Conservation (phyloP, 2,797 vertebrate species). For the Epinephelus malabaricus region DNA sequence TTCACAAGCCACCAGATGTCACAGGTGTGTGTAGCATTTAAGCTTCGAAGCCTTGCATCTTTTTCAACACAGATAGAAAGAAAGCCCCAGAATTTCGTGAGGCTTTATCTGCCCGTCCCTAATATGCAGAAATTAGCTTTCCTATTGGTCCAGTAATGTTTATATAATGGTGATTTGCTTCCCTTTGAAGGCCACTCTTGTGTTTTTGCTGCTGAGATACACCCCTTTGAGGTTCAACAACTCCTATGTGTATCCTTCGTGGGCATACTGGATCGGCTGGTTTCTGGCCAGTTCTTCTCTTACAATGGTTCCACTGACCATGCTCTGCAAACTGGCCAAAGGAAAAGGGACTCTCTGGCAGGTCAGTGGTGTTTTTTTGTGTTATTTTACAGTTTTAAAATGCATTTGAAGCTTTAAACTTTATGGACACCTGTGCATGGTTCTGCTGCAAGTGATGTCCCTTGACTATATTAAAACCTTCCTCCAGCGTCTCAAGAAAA, state of each 20-base stretch:
- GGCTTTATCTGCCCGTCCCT: too few species aligned
- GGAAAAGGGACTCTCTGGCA: conserved; percentile 75
- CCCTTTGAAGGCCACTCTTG: conserved; percentile 70
- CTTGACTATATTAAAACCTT: conserved; percentile 26
- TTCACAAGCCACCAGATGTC: too few species aligned
- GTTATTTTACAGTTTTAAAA: conserved; percentile 2
- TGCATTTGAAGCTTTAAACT: background rate
- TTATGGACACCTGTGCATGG: background rate
- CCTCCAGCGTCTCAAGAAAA: conserved; percentile 70
- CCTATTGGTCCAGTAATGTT: background rate
- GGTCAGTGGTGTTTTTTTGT: conserved; percentile 55
- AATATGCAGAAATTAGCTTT: background rate
- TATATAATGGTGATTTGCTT: background rate
- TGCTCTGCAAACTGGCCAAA: conserved; percentile 73
- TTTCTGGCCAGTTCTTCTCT: conserved; percentile 78
- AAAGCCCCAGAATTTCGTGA: too few species aligned
- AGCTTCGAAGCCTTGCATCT: too few species aligned
- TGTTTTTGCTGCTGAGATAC: conserved; percentile 77
- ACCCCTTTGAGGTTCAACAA: conserved; percentile 81
- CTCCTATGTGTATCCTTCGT: conserved; percentile 79
- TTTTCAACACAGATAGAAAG: too few species aligned
- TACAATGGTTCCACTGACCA: conserved; percentile 71
- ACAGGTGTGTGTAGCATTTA: too few species aligned
- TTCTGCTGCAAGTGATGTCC: background rate
- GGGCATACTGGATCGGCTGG: conserved; percentile 80